These are phyloP conservation scores for Habrosyne pyritoides DNA, from an alignment of 2,888 invertebrate species.

Conservation along the genomic window DNA sequence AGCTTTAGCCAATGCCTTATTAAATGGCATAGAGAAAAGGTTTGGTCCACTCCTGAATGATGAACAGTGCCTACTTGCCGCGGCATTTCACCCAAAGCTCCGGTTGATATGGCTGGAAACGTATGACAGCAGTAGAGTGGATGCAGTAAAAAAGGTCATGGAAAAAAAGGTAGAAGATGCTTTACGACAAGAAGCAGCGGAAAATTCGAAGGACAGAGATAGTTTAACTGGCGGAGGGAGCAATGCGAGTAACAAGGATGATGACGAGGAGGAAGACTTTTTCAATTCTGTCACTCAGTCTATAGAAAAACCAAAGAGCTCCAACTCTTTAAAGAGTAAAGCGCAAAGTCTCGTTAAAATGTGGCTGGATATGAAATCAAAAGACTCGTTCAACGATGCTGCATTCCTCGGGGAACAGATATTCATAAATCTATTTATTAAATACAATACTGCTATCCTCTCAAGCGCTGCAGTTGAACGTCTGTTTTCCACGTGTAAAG, in stretches of 20 bases:
- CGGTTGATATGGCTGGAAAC: conserved; percentile 23
- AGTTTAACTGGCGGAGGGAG: conserved; percentile 26
- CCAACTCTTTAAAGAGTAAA: too few relatives aligned
- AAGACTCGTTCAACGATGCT: conserved; percentile 36
- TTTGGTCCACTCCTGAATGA: conserved; percentile 27
- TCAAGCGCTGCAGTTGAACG: conserved; percentile 22
- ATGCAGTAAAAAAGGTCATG: conserved; percentile 27
- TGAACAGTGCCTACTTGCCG: conserved; percentile 31
- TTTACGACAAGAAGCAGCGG: conserved; percentile 26
- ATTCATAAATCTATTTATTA: conserved; percentile 25
- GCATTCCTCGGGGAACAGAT: conserved; percentile 35
- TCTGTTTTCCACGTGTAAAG: conserved; percentile 31
- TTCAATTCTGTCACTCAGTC: too few relatives aligned
- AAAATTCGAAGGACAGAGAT: conserved; percentile 29
- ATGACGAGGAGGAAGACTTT: conserved; percentile 8
- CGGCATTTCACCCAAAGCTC: conserved; percentile 28
- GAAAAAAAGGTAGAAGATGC: conserved; percentile 33
- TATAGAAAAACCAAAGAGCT: too few relatives aligned
- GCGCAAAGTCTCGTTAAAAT: conserved; percentile 37
- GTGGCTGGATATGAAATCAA: conserved; percentile 39
- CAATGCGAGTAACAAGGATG: conserved; percentile 16
- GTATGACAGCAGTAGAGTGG: conserved; percentile 28
- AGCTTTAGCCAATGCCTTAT: conserved; percentile 33
- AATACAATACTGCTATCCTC: conserved; percentile 18
- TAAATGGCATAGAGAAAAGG: conserved; percentile 28